Base-by-base conservation (phyloP, 2,797 vertebrate genomes). In the Tapirus indicus region DNA sequence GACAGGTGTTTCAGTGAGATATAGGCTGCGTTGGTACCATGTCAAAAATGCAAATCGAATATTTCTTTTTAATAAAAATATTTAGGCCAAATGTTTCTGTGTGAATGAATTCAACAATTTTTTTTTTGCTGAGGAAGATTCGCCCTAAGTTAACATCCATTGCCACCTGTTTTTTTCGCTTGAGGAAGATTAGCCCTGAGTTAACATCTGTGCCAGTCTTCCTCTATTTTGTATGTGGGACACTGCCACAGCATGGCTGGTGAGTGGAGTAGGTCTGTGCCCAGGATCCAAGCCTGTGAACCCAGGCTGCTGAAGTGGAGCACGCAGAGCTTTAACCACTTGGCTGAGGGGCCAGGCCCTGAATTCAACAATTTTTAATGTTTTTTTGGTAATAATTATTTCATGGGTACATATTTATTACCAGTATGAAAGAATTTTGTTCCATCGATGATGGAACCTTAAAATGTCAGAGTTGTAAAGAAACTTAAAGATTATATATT, bases 351-450 rank as follows among this genome's bases (percentile, higher is more conserved):
- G 49, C 49, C 7, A 4, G 49, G 13, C 49, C 49, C 13, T 14
- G 21, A 95, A 93, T 91, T 91, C 11, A 91, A 16, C n/a, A 85
- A 38, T 85, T 92, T 91, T 74, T 18, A 66, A 1, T 87, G n/a
- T 60, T 62, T 83, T 91, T 79, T 29, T 47, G 20, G 23, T 54
- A 94, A 58, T 95, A 72, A 58, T 88, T 86, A 66, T 66, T 94
- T 75, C 29, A 41, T 62, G 32, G 29, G 7, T 71, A 71, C 16
- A 18, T 89, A 91, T 54, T 84, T 93, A 25, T 94, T 66, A 95
- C 41, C 12, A 87, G 6, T 72, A 74, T 82, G 41, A 84, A 90
- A 66, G 66, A 94, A 60, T 78, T 91, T 95, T 89, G 18, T 87
- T 75, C 41, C 13, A 85, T 75, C 25, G 79, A 21, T 80, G 44